Evolutionary conservation across 2,113 vertebrate genomes (phyloP), one percentile per base, ranked within the genome.

Genomic region (Entosphenus tridentatus): DNA sequence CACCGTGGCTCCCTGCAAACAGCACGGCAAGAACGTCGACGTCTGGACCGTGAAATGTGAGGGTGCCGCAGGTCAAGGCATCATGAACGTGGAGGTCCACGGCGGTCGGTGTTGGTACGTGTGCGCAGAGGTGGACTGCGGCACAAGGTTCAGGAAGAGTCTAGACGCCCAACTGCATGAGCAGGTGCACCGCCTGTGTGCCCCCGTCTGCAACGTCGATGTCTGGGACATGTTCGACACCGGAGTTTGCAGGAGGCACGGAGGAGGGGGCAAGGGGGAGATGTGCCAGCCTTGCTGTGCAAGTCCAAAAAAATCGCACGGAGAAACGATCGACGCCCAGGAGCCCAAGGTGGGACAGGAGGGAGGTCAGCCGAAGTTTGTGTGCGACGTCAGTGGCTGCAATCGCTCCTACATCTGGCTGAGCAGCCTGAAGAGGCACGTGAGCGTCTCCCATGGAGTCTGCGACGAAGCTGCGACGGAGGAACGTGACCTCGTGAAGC

Each of bases 161-260:
- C 89, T 88, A 8, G 83, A 91, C 76, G 84, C 96, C 0, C 79
- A 91, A 17, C 79, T 81, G 39, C 93, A 98, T 80, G 96, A 95
- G 71, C 92, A 95, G 10, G 82, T 79, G 2, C 92, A 98, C 0
- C 80, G 86, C 11, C 87, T 83, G 68, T 82, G 93, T 1, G 84
- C 83, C 69, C 95, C 89, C 10, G 86, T 87, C 58, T 98, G 93
- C 75, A 87, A 88, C 6, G 81, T 81, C 56, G 76, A 79, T 7
- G 84, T 84, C 13, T 98, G 93, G 78, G 88, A 82, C 73, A 90
- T 89, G 68, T 98, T 87, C 73, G 39, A 39, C 39, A 39, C 39
- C 6, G 39, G 18, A 3, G 18, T 21, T 21, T 21, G 18, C 18
- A 21, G 18, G 18, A 21, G 18, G 18, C 18, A 21, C 18, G n/a